Base-by-base conservation (phyloP, 2,113 vertebrate species). In the Daboia siamensis region DNA sequence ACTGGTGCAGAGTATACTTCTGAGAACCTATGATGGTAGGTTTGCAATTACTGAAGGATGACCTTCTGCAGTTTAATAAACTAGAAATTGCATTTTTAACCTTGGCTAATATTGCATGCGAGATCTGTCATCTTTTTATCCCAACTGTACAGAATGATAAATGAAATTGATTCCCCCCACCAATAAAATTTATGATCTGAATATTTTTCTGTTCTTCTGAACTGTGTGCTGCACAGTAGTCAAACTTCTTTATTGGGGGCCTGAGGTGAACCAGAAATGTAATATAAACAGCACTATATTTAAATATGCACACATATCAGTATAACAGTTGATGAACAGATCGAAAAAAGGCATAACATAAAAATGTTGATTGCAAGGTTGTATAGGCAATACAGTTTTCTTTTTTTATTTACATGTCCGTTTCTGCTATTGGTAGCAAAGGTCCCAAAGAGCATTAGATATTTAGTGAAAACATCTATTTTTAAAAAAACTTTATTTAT, bases 41-140 rank as follows among this genome's bases (percentile, higher is more conserved):
- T 92, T 93, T 92, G 93, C 91, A 93, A 69, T 95, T 96, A 97
- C 92, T 95, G 94, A 96, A 96, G 87, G 89, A 87, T 92, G 57
- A 95, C 74, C 80, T 95, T 96, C 91, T 93, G 90, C 61, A 89
- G 88, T 97, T 97, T 95, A 97, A 97, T 96, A 95, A 96, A 93
- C 92, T 94, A 13, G 26, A 97, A 97, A 97, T 94, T 95, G 26
- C 86, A 94, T 97, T 97, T 97, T 97, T 96, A 97, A 96, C 94
- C 91, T 95, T 95, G 96, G 55, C 92, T 96, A 91, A 94, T 94
- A 69, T 93, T 51, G 85, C 95, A 91, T 92, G 90, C 97, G 86
- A 94, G 93, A 93, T 92, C 88, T 95, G 90, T 93, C 85, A 94
- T 95, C 92, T 91, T 95, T 94, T 95, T 26, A 85, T 84, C 90